These are phyloP conservation scores for Pedionomus torquatus DNA, from an alignment of 2,113 vertebrate genomes.

Conservation along the genomic window DNA sequence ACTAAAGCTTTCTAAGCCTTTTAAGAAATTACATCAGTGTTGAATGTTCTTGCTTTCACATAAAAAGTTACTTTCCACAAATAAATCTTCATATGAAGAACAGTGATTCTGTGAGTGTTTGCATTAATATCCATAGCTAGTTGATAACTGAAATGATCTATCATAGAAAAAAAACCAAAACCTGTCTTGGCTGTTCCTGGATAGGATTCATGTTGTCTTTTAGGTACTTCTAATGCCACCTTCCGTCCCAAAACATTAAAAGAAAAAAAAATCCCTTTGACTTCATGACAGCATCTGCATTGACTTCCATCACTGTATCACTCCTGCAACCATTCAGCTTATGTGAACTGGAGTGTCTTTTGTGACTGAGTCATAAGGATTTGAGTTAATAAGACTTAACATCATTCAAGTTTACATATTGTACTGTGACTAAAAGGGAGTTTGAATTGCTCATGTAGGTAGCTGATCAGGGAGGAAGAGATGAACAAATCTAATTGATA, in stretches of 20 bases:
- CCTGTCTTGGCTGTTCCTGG: background rate
- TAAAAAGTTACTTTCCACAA: background rate
- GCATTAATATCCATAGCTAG: background rate
- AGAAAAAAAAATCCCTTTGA: accelerated
- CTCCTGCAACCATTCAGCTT: background rate
- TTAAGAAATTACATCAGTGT: background rate
- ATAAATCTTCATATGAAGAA: background rate
- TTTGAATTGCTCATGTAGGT: background rate
- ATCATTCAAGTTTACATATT: background rate
- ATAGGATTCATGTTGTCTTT: background rate
- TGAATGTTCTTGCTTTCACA: background rate
- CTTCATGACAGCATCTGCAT: background rate
- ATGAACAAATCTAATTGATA: background rate
- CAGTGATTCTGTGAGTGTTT: background rate
- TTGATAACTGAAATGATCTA: background rate
- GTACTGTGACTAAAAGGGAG: background rate
- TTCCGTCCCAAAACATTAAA: background rate
- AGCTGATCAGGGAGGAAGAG: background rate
- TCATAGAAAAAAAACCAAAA: background rate
- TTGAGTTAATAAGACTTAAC: background rate
- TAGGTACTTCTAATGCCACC: background rate
- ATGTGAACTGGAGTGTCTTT: background rate
- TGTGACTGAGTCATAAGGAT: background rate
- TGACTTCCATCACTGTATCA: background rate
- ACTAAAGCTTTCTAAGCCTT: background rate